Evolutionary conservation across 2,113 vertebrate species (phyloP), one percentile per base, ranked within the genome.

Genomic region (Nicator chloris): DNA sequence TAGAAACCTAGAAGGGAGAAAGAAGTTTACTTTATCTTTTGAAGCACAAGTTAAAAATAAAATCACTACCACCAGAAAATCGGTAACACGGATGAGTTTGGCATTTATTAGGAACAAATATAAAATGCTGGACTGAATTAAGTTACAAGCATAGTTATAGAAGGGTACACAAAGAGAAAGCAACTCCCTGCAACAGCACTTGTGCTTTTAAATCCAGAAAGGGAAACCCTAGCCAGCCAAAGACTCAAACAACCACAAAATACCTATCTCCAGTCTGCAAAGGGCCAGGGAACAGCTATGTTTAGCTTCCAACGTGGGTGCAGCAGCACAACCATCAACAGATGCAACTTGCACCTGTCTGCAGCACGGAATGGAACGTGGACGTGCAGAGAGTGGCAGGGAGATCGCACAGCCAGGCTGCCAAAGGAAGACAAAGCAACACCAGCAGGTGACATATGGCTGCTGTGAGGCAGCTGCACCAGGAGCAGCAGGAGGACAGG

Each of bases 1-100:
- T 95, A 76, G 96, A 95, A 95, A 98, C 95, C 98, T 98, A 69
- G 5, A 40, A 54, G 90, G 83, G 18, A 60, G 22, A 42, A 94
- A 69, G 19, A 14, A 78, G 20, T 75, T 94, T 26, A 65, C 10
- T 60, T 69, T 18, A 51, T 35, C 39, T 69, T 91, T 83, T 49
- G 56, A 61, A 87, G 39, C 42, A 90, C 47, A n/a, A 39, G 23
- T 71, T 59, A 30, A 33, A 33, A 90, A 40, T 31, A 71, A 69
- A 86, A 77, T 35, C 28, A 40, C 82, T 17, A 50, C 24, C 19
- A n/a, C 37, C 10, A 7, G 35, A 69, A 90, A 86, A 42, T 2
- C 4, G 15, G 44, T 22, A 50, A 59, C 51, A 11, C 7, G 3
- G 15, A 27, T 1, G 21, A 27, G 31, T 33, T 45, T 78, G 73